phyloP scores from a whole-genome alignment of 2,113 vertebrate genomes.

The Hemibagrus wyckioides region DNA sequence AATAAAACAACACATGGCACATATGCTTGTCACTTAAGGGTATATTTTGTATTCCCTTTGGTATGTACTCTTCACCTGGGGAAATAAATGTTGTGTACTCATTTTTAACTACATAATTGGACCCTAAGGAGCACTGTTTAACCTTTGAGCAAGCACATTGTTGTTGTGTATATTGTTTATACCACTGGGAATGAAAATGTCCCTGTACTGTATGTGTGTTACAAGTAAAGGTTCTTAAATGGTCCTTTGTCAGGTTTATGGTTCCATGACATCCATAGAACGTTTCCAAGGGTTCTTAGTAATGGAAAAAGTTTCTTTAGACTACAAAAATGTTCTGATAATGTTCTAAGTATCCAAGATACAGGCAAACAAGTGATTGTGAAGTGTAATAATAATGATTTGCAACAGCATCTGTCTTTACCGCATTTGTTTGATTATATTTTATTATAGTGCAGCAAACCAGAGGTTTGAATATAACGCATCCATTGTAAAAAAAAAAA shows the following conservation, averaged over 20 bases:
- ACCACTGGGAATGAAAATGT: background rate
- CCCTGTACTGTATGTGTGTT: background rate
- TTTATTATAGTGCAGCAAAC: background rate
- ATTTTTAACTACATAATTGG: slow-evolving; percentile 1
- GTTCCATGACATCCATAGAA: no score
- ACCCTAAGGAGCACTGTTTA: background rate
- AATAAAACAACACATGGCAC: background rate
- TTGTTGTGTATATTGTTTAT: background rate
- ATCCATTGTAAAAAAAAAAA: background rate
- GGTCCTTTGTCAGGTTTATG: no score
- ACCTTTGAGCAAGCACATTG: background rate
- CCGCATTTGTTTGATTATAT: background rate
- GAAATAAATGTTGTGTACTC: background rate
- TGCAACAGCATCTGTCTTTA: background rate
- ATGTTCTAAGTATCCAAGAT: background rate
- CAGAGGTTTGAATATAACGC: background rate
- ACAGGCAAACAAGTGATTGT: background rate
- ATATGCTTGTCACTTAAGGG: background rate
- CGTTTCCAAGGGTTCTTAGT: no score
- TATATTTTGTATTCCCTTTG: background rate
- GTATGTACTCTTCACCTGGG: background rate
- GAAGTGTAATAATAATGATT: background rate
- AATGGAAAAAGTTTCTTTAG: no score
- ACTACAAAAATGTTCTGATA: background rate
- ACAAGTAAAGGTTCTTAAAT: background rate